Conservation (phyloP, 2,113 vertebrate species). For the Anolis sagrei region DNA sequence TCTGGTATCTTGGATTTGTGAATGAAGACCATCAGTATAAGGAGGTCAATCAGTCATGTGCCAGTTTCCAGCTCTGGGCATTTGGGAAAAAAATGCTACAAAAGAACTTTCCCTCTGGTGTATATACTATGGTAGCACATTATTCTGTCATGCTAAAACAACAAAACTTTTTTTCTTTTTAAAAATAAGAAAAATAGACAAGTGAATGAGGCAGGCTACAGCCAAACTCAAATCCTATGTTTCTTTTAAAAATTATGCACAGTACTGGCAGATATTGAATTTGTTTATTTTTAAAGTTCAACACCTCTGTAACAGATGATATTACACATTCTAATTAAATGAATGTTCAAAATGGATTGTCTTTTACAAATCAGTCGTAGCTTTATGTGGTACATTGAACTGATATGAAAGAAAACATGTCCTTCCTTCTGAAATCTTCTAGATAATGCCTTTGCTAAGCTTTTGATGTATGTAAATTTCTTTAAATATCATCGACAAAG, state of each 20-base stretch:
- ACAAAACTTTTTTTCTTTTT: not conserved
- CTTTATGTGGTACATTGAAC: not conserved
- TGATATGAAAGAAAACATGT: not conserved
- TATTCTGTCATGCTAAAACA: not conserved
- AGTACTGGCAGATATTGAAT: not conserved
- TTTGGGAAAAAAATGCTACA: not conserved
- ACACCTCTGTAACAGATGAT: not conserved
- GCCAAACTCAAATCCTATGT: not conserved
- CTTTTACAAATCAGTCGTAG: not conserved
- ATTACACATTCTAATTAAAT: not conserved
- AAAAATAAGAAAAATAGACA: not conserved
- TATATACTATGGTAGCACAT: not conserved
- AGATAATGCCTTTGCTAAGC: not conserved
- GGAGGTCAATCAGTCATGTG: not conserved
- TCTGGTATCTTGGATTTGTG: not conserved
- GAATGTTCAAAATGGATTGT: not conserved
- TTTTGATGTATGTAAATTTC: conserved; percentile 1
- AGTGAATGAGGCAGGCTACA: not conserved
- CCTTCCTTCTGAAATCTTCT: not conserved
- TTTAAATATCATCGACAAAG: conserved; percentile 11
- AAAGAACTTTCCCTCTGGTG: not conserved
- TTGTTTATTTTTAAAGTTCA: not conserved
- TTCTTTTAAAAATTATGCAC: conserved; percentile 2
- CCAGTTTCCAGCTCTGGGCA: not conserved
- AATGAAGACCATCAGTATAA: not conserved